Conservation (phyloP, 2,113 vertebrate species). For the Limnothrissa miodon region DNA sequence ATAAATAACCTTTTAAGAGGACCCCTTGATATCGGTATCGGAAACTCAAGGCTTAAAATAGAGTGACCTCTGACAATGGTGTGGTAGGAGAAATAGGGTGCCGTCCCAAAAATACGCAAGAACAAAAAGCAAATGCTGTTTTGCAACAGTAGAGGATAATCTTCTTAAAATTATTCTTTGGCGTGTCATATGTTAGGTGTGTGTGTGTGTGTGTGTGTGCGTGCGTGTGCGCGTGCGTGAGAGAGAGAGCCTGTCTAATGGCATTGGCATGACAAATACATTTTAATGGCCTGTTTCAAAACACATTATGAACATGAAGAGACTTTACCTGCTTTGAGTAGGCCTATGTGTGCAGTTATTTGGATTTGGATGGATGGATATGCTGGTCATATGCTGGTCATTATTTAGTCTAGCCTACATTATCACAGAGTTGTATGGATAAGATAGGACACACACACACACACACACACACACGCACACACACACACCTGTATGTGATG, state of each 20-base stretch:
- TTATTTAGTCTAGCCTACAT: not conserved
- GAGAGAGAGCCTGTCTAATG: not conserved
- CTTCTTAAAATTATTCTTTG: not conserved
- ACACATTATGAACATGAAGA: too few species aligned
- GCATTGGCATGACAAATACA: not conserved
- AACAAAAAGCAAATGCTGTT: constrained; percentile 5
- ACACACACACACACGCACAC: not conserved
- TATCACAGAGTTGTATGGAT: too few species aligned
- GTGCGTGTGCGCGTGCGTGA: not conserved
- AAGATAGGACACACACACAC: not conserved
- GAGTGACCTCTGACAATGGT: not conserved
- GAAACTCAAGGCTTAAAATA: not conserved
- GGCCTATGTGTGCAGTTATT: not conserved
- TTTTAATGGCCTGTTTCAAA: too few species aligned
- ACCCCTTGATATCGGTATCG: not conserved
- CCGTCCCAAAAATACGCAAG: not conserved
- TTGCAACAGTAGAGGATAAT: not conserved
- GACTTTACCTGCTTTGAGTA: not conserved
- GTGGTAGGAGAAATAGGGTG: not conserved
- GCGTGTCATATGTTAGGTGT: not conserved
- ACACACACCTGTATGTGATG: not conserved
- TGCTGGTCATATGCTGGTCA: too few species aligned
- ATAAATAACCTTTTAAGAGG: not conserved
- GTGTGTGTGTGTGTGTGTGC: not conserved
- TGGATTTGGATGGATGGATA: not conserved